Evolutionary conservation across 1,140 invertebrate genomes (phyloP), one percentile per base, ranked within the genome.

Genomic region (Batillaria attramentaria): DNA sequence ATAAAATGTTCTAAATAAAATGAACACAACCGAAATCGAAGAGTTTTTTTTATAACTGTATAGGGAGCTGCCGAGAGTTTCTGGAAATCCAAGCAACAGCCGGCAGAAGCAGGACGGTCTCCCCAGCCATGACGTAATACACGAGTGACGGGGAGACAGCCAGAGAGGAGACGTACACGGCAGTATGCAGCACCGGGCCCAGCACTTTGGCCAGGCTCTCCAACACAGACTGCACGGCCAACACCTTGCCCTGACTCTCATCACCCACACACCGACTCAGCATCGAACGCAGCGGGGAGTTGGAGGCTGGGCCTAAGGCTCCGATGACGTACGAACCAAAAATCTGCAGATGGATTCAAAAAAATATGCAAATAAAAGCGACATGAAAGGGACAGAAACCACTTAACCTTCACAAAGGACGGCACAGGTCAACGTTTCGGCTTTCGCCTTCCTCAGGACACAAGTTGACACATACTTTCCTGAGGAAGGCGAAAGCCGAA

Each of bases 121-220:
- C 57, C 10, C 16, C n/a, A 24, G 57, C 57, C 57, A 62, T 62
- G 57, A 62, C 24, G 57, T 28, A n/a, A 31, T 28, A 62, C 10
- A 62, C 24, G 0, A 62, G n/a, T 0, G 24, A 8, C 8, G 57
- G 57, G 57, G 8, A n/a, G 1, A 18, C 8, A 31, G 6, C 6
- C 8, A 18, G 33, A 8, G 57, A 62, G 57, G 57, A 8, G 24
- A 62, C 57, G n/a, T 28, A 62, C 24, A 62, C 33, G 57, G 57
- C 57, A 24, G 57, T 62, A 31, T 62, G 57, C 57, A 62, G 57
- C 57, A 62, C 8, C 24, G 57, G n/a, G 57, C 57, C 57, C 57
- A 31, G n/a, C 24, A 62, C 24, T 31, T 62, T 62, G 57, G 57
- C 57, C 57, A 62, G 10, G 57, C 33, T 62, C 57, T 62, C 57